These are phyloP conservation scores for Atrina japonica DNA, from an alignment of 2,888 invertebrate genomes.

Conservation along the genomic window DNA sequence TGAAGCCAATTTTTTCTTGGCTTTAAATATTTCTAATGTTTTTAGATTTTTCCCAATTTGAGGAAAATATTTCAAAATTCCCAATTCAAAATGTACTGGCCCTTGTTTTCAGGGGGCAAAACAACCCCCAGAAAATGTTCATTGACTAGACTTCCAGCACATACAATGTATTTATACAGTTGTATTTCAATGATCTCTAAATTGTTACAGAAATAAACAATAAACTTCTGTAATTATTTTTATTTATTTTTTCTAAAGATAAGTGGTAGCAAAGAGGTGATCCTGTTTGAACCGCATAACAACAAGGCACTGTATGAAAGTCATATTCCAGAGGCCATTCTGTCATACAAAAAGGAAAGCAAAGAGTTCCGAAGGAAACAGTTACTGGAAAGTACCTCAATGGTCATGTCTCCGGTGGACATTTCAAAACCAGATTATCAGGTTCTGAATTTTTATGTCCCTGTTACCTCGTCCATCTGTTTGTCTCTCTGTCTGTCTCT, in stretches of 20 bases:
- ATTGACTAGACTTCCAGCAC: no score
- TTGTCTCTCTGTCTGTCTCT: no score
- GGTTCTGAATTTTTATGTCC: constrained; percentile 51
- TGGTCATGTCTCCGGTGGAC: constrained; percentile 80
- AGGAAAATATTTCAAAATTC: no score
- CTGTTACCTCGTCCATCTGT: no score
- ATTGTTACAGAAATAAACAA: not conserved
- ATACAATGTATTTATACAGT: no score
- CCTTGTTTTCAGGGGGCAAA: no score
- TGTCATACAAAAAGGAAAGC: constrained; percentile 61
- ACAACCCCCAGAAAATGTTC: no score
- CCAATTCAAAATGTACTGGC: no score
- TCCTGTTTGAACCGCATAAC: constrained; percentile 76
- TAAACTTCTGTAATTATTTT: constrained; percentile 9
- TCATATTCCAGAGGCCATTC: constrained; percentile 76
- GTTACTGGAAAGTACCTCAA: constrained; percentile 76
- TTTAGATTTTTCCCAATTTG: no score
- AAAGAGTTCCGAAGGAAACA: constrained; percentile 64
- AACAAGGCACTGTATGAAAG: constrained; percentile 75
- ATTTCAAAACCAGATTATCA: constrained; percentile 70
- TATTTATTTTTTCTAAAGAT: no score
- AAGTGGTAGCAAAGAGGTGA: constrained; percentile 76
- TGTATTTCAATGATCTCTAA: not conserved
- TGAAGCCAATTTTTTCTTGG: no score
- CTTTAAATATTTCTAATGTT: no score